phyloP scores from a whole-genome alignment of 1,140 invertebrate species.

The Euschistus heros region DNA sequence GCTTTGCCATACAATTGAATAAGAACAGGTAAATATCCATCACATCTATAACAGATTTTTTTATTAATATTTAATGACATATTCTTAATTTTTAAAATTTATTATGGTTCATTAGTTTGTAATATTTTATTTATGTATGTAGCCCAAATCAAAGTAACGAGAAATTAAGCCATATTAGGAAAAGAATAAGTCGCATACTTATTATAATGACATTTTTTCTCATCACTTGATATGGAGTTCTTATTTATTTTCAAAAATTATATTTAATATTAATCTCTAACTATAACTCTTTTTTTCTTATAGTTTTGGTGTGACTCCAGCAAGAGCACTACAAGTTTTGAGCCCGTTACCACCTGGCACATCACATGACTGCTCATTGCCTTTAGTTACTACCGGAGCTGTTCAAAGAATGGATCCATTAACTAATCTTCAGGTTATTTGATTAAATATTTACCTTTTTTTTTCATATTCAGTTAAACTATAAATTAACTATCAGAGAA shows the following conservation, averaged over 20 bases:
- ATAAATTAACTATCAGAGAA: too few relatives aligned
- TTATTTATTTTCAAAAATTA: too few relatives aligned
- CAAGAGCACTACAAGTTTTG: conserved; percentile 64
- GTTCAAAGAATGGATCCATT: conserved; percentile 96
- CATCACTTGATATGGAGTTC: too few relatives aligned
- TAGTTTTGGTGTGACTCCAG: conserved; percentile 88
- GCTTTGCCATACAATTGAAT: conserved; percentile 96
- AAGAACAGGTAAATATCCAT: conserved; percentile 72
- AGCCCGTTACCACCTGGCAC: conserved; percentile 76
- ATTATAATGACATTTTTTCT: too few relatives aligned
- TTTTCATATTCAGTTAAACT: background rate
- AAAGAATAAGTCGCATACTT: too few relatives aligned
- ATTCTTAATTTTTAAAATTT: background rate
- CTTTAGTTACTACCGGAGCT: conserved; percentile 73
- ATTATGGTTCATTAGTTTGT: background rate
- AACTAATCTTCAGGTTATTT: conserved; percentile 75
- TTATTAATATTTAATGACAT: background rate
- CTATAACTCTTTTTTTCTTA: conserved; percentile 17
- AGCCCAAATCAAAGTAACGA: too few relatives aligned
- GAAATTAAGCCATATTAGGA: too few relatives aligned
- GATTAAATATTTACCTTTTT: conserved; percentile 10
- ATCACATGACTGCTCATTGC: conserved; percentile 62
- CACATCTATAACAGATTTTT: too few relatives aligned
- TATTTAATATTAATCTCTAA: too few relatives aligned
- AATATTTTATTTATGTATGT: background rate